These are phyloP conservation scores for Allobates femoralis DNA, from an alignment of 2,797 vertebrate species.

Conservation along the genomic window DNA sequence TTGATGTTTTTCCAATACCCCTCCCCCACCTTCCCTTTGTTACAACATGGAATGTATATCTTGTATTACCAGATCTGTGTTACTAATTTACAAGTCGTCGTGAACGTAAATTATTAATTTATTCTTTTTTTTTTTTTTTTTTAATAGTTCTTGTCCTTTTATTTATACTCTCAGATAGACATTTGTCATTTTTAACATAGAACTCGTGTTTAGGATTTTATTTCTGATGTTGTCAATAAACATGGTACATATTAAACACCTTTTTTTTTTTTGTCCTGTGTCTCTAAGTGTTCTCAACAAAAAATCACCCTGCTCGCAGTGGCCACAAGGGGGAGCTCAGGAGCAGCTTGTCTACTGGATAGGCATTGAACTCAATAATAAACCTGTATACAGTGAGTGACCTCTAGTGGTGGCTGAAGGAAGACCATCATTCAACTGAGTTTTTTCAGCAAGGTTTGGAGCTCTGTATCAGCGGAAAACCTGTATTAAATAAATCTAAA, in stretches of 20 bases:
- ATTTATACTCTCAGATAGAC: conserved; percentile 77
- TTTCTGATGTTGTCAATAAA: conserved; percentile 77
- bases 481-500: too few relatives aligned
- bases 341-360: too few relatives aligned
- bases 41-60: conserved; percentile 65
- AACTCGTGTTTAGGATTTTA: conserved; percentile 58
- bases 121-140: conserved; percentile 81
- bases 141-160: conserved; percentile 68
- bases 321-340: not conserved
- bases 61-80: conserved; percentile 71
- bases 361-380: too few relatives aligned
- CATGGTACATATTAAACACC: conserved; percentile 70
- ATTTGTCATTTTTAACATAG: conserved; percentile 69
- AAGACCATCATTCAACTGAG: too few relatives aligned
- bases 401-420: too few relatives aligned
- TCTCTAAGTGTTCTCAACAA: not conserved
- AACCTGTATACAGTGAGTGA: too few relatives aligned
- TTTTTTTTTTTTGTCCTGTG: not conserved
- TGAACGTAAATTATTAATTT: conserved; percentile 99
- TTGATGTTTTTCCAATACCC: not conserved
- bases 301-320: not conserved
- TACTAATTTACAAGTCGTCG: conserved; percentile 76
- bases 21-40: not conserved
- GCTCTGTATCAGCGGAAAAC: too few relatives aligned
- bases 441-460: too few relatives aligned